Base-by-base conservation (phyloP, 2,888 invertebrate species). In the Mallateleia sp. region DNA sequence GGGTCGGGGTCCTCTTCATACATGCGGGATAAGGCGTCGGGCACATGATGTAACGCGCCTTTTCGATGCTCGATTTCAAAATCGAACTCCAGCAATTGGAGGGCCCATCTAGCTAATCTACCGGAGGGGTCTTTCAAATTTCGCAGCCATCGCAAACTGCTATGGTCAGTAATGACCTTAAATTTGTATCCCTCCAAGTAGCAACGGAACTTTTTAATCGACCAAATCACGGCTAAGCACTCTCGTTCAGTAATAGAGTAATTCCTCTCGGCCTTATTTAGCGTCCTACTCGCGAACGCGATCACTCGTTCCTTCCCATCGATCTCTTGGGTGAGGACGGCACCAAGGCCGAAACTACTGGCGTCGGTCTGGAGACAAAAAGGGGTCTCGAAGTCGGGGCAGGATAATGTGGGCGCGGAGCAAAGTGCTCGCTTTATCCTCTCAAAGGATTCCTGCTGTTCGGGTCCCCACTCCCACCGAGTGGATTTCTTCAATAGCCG, bases 161-260 rank as follows among this genome's bases (percentile, higher is more conserved):
- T 62, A n/a, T 91, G 90, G 32, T 91, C 90, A 0, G 90, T 90
- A 8, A 88, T 54, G 11, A 89, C 92, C 89, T n/a, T 45, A 45
- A 45, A 2, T 91, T 90, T 11, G 88, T 77, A 11, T 90, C 89
- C 11, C 67, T 64, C 89, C 6, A 91, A 25, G 42, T 91, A 91
- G 14, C 84, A 67, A 0, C 90, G 34, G 32, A 88, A 89, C 28
- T 85, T 88, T 38, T 78, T 54, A 0, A 91, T 60, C 89, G 64
- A 83, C 89, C 89, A 91, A 0, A 91, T 14, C 0, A 92, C 85
- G 0, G 91, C 90, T 0, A 91, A 81, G 42, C 90, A 92, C 38
- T 93, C 91, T 25, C 54, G 75, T 58, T 91, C 88, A 0, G 91
- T 91, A 11, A 85, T 87, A 2, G 88, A 69, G 24, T 90, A 91